Conservation (phyloP, 1,140 invertebrate genomes). For the Coelopa frigida region DNA sequence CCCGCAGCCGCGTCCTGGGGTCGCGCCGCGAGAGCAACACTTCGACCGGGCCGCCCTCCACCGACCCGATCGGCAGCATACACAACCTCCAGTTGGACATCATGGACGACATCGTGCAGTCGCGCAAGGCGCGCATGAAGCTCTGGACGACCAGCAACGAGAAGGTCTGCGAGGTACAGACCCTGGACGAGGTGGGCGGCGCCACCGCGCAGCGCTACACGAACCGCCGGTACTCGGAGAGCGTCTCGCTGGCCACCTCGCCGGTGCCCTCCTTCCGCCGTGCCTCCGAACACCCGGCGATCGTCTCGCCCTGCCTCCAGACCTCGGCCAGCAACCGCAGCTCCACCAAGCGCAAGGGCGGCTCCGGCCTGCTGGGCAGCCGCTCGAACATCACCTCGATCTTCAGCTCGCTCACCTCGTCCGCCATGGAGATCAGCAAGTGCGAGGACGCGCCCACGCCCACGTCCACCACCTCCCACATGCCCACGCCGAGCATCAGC, state of each 20-base stretch:
- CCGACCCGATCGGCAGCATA: conserved; percentile 62
- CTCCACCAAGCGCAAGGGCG: conserved; percentile 41
- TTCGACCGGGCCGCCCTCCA: conserved; percentile 56
- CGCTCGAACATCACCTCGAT: conserved; percentile 65
- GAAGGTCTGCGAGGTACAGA: conserved; percentile 71
- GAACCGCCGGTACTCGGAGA: conserved; percentile 65
- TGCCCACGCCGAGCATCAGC: conserved; percentile 4
- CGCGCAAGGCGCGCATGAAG: conserved; percentile 66
- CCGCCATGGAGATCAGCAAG: conserved; percentile 67
- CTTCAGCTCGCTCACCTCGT: conserved; percentile 69
- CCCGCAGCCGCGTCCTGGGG: conserved; percentile 31
- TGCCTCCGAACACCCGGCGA: conserved; percentile 58
- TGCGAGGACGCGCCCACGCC: conserved; percentile 45
- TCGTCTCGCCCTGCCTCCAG: conserved; percentile 44
- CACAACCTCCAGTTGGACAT: conserved; percentile 78
- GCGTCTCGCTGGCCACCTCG: conserved; percentile 50
- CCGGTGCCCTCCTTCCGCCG: conserved; percentile 51
- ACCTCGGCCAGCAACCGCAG: conserved; percentile 20
- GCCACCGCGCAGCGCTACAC: conserved; percentile 53
- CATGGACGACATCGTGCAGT: conserved; percentile 79
- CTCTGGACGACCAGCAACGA: conserved; percentile 74
- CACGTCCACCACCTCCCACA: background rate
- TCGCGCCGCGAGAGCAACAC: conserved; percentile 39
- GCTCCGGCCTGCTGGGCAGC: conserved; percentile 58
- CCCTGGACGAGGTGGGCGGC: conserved; percentile 57